Conservation (phyloP, 2,888 invertebrate genomes). For the Lacanobia oleracea region DNA sequence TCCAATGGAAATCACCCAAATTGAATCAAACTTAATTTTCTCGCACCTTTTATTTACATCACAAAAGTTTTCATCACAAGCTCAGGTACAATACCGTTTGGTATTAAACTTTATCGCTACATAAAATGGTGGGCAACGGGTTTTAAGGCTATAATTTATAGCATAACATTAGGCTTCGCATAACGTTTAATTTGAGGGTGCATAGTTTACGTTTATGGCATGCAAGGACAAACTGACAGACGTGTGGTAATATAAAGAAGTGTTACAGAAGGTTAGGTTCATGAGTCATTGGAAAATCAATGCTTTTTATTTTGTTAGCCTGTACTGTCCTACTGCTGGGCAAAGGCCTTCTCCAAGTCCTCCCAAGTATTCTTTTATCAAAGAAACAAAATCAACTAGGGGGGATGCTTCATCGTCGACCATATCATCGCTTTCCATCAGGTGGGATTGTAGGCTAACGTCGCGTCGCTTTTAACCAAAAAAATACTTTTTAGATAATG, state of each 20-base stretch:
- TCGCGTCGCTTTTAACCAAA: too few species aligned
- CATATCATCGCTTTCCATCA: not conserved
- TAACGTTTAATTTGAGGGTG: slow-evolving; percentile 64
- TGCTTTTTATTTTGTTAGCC: not conserved
- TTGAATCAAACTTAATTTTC: not conserved
- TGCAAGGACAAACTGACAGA: slow-evolving; percentile 62
- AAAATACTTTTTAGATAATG: too few species aligned
- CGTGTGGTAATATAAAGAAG: not conserved
- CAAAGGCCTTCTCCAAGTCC: too few species aligned
- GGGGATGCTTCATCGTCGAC: not conserved
- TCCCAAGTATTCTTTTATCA: too few species aligned
- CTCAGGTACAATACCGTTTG: slow-evolving; percentile 44
- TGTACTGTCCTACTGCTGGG: too few species aligned
- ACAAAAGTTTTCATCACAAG: slow-evolving; percentile 14
- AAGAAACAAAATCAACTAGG: too few species aligned
- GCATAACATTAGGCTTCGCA: slow-evolving; percentile 29
- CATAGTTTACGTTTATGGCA: slow-evolving; percentile 60
- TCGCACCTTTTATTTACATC: not conserved
- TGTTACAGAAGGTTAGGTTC: slow-evolving; percentile 38
- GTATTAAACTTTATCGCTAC: slow-evolving; percentile 11
- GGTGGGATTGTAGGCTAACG: not conserved
- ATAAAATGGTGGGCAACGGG: slow-evolving; percentile 23
- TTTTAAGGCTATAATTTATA: slow-evolving; percentile 56
- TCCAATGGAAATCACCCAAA: not conserved
- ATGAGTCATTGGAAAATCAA: not conserved